A percentile compares a stretch with the other conserved stretches of the same genome.
Conservation (phyloP, 1,140 invertebrate genomes). For the Solen grandis region DNA sequence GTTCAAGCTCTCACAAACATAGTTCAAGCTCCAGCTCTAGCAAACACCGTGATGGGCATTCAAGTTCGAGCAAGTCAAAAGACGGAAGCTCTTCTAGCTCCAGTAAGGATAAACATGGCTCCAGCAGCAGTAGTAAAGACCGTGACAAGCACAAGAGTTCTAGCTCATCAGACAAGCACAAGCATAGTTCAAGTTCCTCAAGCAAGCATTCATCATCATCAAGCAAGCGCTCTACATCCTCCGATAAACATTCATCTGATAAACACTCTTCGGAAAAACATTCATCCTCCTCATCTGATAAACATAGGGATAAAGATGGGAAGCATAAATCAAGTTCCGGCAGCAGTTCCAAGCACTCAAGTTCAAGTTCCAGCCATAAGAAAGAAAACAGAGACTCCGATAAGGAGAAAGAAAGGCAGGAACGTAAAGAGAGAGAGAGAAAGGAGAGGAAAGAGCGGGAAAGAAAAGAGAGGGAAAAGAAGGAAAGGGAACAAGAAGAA, state of each 20-base stretch:
- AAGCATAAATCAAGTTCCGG: conserved; percentile 50
- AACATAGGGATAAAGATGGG: conserved; percentile 31
- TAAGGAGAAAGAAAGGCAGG: conserved; percentile 67
- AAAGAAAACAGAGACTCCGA: conserved; percentile 41
- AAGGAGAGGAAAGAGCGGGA: conserved; percentile 44
- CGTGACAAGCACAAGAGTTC: conserved; percentile 16
- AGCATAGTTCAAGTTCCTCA: conserved; percentile 58
- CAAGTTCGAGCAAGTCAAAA: conserved; percentile 58
- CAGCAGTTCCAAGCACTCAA: conserved; percentile 30
- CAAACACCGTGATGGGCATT: conserved; percentile 81
- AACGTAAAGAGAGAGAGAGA: conserved; percentile 55
- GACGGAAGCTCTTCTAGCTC: conserved; percentile 51
- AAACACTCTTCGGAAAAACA: conserved; percentile 42
- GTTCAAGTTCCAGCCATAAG: conserved; percentile 51
- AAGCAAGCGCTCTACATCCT: no score
- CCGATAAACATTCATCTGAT: conserved; percentile 39
- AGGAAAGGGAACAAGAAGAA: conserved; percentile 22
- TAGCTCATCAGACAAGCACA: conserved; percentile 66
- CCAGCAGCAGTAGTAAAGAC: conserved; percentile 4
- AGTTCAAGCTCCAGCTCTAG: conserved; percentile 64
- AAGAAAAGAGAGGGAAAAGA: conserved; percentile 35
- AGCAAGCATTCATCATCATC: conserved; percentile 52
- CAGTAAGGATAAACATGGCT: conserved; percentile 57
- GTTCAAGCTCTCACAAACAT: conserved; percentile 43
- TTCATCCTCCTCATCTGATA: conserved; percentile 53